Evolutionary conservation across 1,140 invertebrate genomes (phyloP).

Genomic region (Gonatopus flavifemur): DNA sequence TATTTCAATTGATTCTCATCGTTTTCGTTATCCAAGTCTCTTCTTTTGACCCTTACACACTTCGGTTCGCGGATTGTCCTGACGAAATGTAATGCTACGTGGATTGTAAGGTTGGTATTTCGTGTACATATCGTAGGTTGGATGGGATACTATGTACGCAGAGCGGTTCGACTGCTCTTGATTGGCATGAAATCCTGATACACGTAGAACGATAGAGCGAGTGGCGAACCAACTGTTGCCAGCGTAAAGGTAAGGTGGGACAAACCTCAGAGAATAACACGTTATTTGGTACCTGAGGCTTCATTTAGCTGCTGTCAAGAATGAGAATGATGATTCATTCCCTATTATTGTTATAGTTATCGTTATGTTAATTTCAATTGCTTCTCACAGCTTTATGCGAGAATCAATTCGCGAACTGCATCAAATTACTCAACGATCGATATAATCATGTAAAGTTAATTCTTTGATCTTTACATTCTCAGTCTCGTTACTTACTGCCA

Average conservation of each 20-base stretch:
- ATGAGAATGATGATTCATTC: too few relatives aligned
- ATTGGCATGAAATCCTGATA: constrained; percentile 40
- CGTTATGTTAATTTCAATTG: too few relatives aligned
- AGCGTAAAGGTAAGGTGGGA: constrained; percentile 20
- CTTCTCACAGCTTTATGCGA: too few relatives aligned
- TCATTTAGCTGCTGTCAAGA: background rate
- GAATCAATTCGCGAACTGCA: too few relatives aligned
- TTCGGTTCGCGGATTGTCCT: background rate
- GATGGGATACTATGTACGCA: too few relatives aligned
- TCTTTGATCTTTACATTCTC: too few relatives aligned
- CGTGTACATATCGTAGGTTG: too few relatives aligned
- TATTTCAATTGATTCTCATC: background rate
- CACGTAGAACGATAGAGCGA: constrained; percentile 34
- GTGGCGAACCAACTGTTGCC: constrained; percentile 40
- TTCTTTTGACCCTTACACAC: background rate
- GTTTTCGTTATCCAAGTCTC: background rate
- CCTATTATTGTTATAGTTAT: background rate
- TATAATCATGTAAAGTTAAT: too few relatives aligned
- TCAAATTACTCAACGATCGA: too few relatives aligned
- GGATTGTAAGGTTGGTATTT: background rate
- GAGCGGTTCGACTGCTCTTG: too few relatives aligned
- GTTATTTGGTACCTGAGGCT: background rate
- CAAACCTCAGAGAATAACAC: background rate
- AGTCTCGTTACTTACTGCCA: too few relatives aligned
- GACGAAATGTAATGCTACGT: background rate